These are phyloP conservation scores for Chauna torquata DNA, from an alignment of 2,113 vertebrate species.

Conservation along the genomic window DNA sequence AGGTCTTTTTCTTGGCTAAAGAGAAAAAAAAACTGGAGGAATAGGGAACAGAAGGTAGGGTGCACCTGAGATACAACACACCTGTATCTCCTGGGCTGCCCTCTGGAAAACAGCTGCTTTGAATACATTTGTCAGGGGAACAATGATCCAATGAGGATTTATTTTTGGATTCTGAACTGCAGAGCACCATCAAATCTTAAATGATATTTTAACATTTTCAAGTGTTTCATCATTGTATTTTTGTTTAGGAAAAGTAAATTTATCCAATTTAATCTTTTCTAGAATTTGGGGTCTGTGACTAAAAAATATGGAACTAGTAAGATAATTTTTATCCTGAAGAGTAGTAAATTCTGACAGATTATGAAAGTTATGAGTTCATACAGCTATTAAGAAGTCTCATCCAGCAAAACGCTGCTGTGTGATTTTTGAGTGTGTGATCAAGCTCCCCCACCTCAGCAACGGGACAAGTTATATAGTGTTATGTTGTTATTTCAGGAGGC, in stretches of 20 bases:
- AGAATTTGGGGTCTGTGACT: background rate
- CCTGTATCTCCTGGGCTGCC: background rate
- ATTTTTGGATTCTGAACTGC: background rate
- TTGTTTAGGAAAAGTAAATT: background rate
- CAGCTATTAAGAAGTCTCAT: background rate
- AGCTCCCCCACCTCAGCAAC: background rate
- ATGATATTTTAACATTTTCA: background rate
- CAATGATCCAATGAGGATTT: background rate
- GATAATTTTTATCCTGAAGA: background rate
- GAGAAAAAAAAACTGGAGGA: background rate
- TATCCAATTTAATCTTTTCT: background rate
- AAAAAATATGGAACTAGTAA: background rate
- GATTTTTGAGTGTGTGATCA: background rate
- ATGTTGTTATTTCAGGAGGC: background rate
- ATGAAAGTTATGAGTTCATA: background rate
- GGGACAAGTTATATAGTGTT: background rate
- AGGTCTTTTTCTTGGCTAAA: background rate
- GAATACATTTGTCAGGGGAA: background rate
- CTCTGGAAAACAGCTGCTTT: background rate
- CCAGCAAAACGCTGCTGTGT: background rate
- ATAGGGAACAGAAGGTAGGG: background rate
- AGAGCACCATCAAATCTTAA: background rate
- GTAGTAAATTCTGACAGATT: background rate
- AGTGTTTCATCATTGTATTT: background rate
- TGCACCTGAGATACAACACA: background rate